Evolutionary conservation across 2,888 invertebrate species (phyloP).

Genomic region (Lochmaea capreae): DNA sequence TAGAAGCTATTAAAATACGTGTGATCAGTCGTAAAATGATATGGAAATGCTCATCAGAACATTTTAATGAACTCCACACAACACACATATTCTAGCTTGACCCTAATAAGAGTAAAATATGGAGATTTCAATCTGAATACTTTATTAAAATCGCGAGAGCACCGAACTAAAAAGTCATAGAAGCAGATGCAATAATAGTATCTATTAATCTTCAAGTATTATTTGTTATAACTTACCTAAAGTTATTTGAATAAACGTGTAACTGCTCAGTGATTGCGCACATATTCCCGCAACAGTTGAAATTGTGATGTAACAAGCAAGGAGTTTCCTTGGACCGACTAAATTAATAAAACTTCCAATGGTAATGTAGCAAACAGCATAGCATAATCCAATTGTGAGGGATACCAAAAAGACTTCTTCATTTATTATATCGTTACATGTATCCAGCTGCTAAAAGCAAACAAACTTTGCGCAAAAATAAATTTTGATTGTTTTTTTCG

Average conservation of each 20-base stretch:
- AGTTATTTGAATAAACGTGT: constrained; percentile 38
- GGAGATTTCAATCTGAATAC: too few relatives aligned
- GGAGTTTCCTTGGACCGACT: constrained; percentile 69
- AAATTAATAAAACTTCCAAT: constrained; percentile 64
- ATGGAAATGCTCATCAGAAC: too few relatives aligned
- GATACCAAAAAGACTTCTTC: constrained; percentile 59
- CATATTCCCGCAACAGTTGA: constrained; percentile 59
- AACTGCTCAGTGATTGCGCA: constrained; percentile 54
- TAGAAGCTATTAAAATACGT: too few relatives aligned
- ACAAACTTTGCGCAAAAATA: not conserved
- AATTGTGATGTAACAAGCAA: constrained; percentile 53
- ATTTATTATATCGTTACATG: constrained; percentile 60
- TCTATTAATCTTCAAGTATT: not conserved
- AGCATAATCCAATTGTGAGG: constrained; percentile 57
- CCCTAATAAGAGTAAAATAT: too few relatives aligned
- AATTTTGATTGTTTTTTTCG: not conserved
- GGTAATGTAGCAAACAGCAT: constrained; percentile 58
- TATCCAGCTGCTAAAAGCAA: not conserved
- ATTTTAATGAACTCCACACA: too few relatives aligned
- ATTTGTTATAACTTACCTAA: constrained; percentile 30
- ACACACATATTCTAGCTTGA: too few relatives aligned
- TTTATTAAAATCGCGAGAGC: too few relatives aligned
- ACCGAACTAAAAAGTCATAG: too few relatives aligned
- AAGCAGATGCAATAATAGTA: too few relatives aligned
- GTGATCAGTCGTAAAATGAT: too few relatives aligned